Conservation (phyloP, 2,888 invertebrate species). For the Rhagophthalmus giganteus region DNA sequence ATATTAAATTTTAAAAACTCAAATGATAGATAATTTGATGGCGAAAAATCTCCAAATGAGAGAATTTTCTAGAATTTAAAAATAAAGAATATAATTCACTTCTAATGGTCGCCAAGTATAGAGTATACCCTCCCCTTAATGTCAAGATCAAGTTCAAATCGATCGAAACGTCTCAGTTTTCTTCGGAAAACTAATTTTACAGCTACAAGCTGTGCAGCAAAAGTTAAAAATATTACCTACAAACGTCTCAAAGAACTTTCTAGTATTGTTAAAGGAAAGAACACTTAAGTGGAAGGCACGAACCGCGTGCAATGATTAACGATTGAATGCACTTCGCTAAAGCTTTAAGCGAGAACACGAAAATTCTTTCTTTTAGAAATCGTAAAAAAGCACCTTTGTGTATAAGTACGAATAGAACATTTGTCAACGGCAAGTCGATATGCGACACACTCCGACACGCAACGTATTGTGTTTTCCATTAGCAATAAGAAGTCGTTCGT, state of each 20-base stretch:
- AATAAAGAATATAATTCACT: no score
- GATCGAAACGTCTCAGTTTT: no score
- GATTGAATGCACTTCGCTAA: slow-evolving; percentile 55
- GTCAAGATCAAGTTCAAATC: no score
- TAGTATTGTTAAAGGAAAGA: slow-evolving; percentile 37
- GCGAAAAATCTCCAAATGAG: no score
- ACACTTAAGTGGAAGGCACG: slow-evolving; percentile 44
- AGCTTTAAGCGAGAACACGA: slow-evolving; percentile 53
- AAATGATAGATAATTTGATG: no score
- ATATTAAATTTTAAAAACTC: no score
- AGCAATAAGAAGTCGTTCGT: slow-evolving; percentile 37
- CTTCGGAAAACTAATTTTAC: no score
- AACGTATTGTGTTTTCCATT: slow-evolving; percentile 55
- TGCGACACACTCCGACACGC: slow-evolving; percentile 42
- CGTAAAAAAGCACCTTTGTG: slow-evolving; percentile 53
- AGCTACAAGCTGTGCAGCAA: no score
- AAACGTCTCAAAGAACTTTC: slow-evolving; percentile 8
- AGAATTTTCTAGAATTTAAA: no score
- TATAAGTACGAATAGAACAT: slow-evolving; percentile 51
- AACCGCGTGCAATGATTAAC: slow-evolving; percentile 55
- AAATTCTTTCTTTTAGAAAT: slow-evolving; percentile 53
- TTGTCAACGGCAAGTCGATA: slow-evolving; percentile 53
- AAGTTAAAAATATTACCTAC: slow-evolving; percentile 6
- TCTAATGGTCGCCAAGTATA: no score
- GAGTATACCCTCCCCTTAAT: no score